Evolutionary conservation across 2,113 vertebrate genomes (phyloP).

Genomic region (Pangasianodon gigas): DNA sequence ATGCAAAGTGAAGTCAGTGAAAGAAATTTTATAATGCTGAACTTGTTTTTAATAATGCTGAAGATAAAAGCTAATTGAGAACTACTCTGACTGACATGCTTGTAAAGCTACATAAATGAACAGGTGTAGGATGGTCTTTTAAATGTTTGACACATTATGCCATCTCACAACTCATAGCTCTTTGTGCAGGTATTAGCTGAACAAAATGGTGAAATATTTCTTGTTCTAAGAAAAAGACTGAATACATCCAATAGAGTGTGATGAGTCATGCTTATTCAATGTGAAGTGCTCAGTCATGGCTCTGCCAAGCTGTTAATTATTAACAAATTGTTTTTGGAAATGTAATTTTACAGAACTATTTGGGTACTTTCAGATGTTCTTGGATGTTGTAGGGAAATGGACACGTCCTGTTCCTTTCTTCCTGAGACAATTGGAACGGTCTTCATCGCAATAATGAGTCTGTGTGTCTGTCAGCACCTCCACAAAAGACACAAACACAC

Average conservation of each 20-base stretch:
- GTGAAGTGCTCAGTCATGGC: constrained; percentile 14
- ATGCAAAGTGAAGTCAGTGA: background rate
- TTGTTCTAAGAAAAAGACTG: background rate
- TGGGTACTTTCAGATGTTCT: background rate
- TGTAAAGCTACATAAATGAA: background rate
- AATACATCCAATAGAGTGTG: background rate
- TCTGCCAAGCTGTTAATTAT: constrained; percentile 14
- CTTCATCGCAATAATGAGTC: constrained; percentile 8
- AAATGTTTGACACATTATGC: background rate
- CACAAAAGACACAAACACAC: background rate
- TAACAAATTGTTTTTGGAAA: background rate
- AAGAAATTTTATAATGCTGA: background rate
- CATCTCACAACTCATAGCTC: background rate
- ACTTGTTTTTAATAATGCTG: background rate
- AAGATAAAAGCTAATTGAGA: background rate
- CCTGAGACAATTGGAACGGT: background rate
- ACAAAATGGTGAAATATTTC: background rate
- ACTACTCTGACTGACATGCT: background rate
- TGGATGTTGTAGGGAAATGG: background rate
- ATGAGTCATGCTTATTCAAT: constrained; percentile 28
- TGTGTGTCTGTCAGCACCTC: constrained; percentile 20
- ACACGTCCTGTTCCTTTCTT: background rate
- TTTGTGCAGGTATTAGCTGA: constrained; percentile 2
- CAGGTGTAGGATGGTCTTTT: background rate
- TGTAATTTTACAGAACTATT: background rate